Percentiles rank a stretch among this genome's conserved stretches.
These are phyloP conservation scores for Diarsia dahlii DNA, from an alignment of 2,888 invertebrate genomes.

Conservation along the genomic window DNA sequence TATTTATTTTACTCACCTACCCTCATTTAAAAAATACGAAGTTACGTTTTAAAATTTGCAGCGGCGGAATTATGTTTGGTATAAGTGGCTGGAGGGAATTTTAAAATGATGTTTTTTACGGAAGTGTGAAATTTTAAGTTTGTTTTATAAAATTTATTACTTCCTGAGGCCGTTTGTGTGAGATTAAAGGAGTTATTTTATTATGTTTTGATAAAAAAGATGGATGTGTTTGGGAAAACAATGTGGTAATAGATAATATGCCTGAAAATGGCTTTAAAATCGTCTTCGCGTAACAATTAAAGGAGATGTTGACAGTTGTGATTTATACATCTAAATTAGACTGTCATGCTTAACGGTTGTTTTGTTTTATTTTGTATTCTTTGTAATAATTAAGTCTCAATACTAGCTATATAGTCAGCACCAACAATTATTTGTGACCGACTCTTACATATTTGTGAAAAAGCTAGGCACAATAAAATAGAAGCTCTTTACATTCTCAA, in stretches of 20 bases:
- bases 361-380: no score
- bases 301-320: background rate
- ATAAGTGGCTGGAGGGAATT: background rate
- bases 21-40: constrained; percentile 42
- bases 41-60: constrained; percentile 34
- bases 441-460: background rate
- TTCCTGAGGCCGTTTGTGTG: background rate
- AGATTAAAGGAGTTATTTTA: background rate
- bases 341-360: background rate
- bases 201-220: background rate
- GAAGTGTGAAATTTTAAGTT: constrained; percentile 10
- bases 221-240: background rate
- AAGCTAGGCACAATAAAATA: background rate
- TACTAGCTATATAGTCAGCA: no score
- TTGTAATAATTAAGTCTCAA: no score
- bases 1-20: constrained; percentile 55
- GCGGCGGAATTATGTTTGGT: constrained; percentile 34
- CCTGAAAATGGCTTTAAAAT: background rate
- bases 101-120: constrained; percentile 22
- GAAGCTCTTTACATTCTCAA: background rate
- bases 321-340: background rate
- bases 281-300: background rate
- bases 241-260: background rate
- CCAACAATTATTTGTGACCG: no score
- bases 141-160: constrained; percentile 5